Percentiles rank a stretch among this genome's conserved stretches.
Evolutionary conservation across 2,113 vertebrate genomes (phyloP).

Genomic region (Ahaetulla prasina): DNA sequence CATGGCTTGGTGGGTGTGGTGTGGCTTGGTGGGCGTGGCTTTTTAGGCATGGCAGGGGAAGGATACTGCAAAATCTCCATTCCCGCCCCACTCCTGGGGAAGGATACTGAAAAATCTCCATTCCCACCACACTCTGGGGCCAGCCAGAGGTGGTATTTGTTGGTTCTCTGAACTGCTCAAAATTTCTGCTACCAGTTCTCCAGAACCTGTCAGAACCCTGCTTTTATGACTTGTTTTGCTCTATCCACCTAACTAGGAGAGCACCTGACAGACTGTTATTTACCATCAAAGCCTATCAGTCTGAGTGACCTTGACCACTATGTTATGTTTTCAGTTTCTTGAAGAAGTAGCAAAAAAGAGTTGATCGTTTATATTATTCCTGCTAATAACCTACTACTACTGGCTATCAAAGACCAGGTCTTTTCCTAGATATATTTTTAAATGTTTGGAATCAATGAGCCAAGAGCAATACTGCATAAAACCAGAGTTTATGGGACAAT

Average conservation of each 20-base stretch:
- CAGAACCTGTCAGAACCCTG: no score
- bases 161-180: no score
- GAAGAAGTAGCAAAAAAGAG: slow-evolving; percentile 23
- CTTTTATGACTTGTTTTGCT: background rate
- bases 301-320: slow-evolving; percentile 30
- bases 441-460: slow-evolving; percentile 35
- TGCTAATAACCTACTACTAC: slow-evolving; percentile 21
- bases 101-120: no score
- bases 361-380: slow-evolving; percentile 4
- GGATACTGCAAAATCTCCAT: no score
- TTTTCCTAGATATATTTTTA: slow-evolving; percentile 40
- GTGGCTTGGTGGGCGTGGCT: no score
- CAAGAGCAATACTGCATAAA: slow-evolving; percentile 12
- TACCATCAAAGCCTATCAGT: slow-evolving; percentile 24
- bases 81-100: no score
- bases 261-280: slow-evolving; percentile 33
- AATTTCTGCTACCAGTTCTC: no score
- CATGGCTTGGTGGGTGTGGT: no score
- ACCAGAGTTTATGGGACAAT: background rate
- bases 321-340: slow-evolving; percentile 15
- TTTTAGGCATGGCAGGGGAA: no score
- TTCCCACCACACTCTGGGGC: no score
- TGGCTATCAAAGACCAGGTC: slow-evolving; percentile 25
- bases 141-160: no score
- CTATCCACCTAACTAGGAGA: slow-evolving; percentile 21